Conservation (phyloP, 1,140 invertebrate genomes). For the Apis mellifera region DNA sequence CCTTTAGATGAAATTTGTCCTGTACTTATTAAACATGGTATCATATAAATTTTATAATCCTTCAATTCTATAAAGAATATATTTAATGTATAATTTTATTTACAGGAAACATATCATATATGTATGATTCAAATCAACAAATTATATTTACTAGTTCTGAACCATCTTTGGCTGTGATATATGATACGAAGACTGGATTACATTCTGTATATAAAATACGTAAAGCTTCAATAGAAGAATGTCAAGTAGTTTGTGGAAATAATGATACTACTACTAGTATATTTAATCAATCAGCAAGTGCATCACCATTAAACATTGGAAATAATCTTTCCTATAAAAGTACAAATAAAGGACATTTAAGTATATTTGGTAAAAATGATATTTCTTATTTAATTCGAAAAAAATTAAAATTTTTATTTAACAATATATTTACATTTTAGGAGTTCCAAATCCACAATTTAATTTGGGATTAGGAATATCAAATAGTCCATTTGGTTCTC, state of each 20-base stretch:
- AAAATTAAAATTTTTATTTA: slow-evolving; percentile 3
- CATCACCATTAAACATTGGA: slow-evolving; percentile 69
- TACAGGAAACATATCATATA: slow-evolving; percentile 79
- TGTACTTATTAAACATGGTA: slow-evolving; percentile 87
- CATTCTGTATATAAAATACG: slow-evolving; percentile 93
- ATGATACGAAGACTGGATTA: slow-evolving; percentile 87
- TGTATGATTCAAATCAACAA: slow-evolving; percentile 83
- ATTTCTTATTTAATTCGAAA: background rate
- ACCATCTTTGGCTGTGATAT: slow-evolving; percentile 87
- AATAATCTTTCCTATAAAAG: slow-evolving; percentile 69
- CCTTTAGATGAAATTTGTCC: slow-evolving; percentile 94
- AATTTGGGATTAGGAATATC: slow-evolving; percentile 66
- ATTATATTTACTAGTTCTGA: slow-evolving; percentile 85
- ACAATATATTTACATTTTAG: slow-evolving; percentile 51
- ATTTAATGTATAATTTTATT: slow-evolving; percentile 46
- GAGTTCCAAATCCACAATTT: slow-evolving; percentile 69
- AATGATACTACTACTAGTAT: slow-evolving; percentile 79
- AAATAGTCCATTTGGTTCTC: slow-evolving; percentile 74
- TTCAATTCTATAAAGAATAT: background rate
- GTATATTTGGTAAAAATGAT: slow-evolving; percentile 71
- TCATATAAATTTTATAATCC: slow-evolving; percentile 24
- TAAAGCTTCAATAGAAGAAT: slow-evolving; percentile 89
- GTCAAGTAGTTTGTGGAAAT: slow-evolving; percentile 82
- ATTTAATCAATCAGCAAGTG: slow-evolving; percentile 79
- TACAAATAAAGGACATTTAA: slow-evolving; percentile 70